Base-by-base conservation (phyloP, 2,797 vertebrate species). In the Pagetopsis macropterus region DNA sequence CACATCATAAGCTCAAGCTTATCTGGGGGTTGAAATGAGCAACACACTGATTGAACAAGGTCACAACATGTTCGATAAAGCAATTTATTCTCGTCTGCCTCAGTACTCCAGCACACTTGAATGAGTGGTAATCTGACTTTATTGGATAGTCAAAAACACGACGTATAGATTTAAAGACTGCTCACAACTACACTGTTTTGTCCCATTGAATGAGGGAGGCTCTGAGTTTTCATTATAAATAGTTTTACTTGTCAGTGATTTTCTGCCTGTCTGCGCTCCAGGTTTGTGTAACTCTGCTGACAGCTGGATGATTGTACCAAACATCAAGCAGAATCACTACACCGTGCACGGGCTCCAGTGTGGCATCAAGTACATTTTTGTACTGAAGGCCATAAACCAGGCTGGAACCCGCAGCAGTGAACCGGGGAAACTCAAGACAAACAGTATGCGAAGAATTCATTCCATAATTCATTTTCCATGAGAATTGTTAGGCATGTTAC, bases 231-330 rank as follows among this genome's bases (percentile, higher is more conserved):
- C 4, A 13, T 70, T 54, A 65, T 41, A 33, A 65, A 37, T 76
- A 48, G 11, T 63, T 66, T 72, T 66, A 16, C 41, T 68, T 72
- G n/a, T 69, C 31, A 33, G 14, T 78, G 65, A 74, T 37, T 57
- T 3, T 70, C 12, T 81, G 19, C 86, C 9, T 85, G 50, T 86
- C 60, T 48, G 37, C 21, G 31, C 44, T 84, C 43, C 92, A 99
- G 98, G 97, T 96, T 94, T 99, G 91, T 99, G 98, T 89, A 99
- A 97, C 92, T 99, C 97, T 3, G 96, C 97, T 46, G 98, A 99
- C 85, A 99, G 98, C 94, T 99, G 98, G 98, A 99, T 99, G 98
- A 99, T 99, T 74, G 98, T 98, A 71, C 98, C 98, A 72, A 99
- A 99, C 92, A 99, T 99, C 89, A 99, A 99, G 85, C 98, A 99